A percentile compares a stretch with the other conserved stretches of the same genome.
Evolutionary conservation across 2,888 invertebrate species (phyloP).

Genomic region (Spilosoma lubricipeda): DNA sequence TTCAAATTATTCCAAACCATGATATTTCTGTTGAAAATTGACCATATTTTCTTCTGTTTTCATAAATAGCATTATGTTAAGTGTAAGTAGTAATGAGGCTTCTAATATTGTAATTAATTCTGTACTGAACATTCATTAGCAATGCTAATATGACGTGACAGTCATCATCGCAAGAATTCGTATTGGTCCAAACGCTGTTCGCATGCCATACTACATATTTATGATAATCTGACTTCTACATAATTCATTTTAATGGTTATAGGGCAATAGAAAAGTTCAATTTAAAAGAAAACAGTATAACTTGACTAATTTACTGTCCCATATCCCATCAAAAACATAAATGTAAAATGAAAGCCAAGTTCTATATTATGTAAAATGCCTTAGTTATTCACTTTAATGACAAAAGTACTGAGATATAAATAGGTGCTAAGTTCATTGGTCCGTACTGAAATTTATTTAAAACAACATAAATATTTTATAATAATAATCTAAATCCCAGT

Average conservation of each 20-base stretch:
- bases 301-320: not conserved
- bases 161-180: constrained; percentile 34
- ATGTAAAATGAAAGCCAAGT: too few species aligned
- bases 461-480: too few species aligned
- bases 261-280: not conserved
- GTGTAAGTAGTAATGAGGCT: constrained; percentile 32
- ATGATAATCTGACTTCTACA: constrained; percentile 37
- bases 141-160: constrained; percentile 48
- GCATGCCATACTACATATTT: constrained; percentile 45
- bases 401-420: too few species aligned
- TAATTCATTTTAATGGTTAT: not conserved
- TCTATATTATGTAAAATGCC: too few species aligned
- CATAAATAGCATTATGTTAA: constrained; percentile 9
- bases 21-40: not conserved
- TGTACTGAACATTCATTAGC: constrained; percentile 42
- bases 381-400: too few species aligned
- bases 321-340: too few species aligned
- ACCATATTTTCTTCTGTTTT: constrained; percentile 10
- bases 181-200: constrained; percentile 28
- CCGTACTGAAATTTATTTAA: too few species aligned
- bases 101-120: constrained; percentile 48
- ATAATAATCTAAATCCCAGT: too few species aligned
- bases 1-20: not conserved
- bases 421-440: too few species aligned
- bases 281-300: not conserved